Conservation (phyloP, 2,888 invertebrate species). For the Marronus borbonicus region DNA sequence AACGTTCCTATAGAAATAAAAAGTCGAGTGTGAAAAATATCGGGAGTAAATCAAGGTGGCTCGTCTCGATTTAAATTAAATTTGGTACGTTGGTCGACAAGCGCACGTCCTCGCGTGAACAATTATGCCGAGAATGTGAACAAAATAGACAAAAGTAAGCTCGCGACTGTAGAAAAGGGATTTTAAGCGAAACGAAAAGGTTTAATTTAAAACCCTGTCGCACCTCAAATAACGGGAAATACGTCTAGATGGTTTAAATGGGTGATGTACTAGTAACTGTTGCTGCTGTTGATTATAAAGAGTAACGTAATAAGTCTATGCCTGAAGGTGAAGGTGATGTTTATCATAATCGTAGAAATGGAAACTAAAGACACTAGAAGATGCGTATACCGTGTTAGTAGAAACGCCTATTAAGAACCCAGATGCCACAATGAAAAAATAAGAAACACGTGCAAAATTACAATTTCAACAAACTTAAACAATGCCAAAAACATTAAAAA, state of each 20-base stretch:
- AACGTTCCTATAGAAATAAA: background rate
- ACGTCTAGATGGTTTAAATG: background rate
- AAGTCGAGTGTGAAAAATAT: conserved; percentile 29
- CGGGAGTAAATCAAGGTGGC: conserved; percentile 22
- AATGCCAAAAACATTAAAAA: too few species aligned
- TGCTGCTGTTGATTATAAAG: too few species aligned
- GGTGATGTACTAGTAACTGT: too few species aligned
- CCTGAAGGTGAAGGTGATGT: too few species aligned
- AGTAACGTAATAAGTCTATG: too few species aligned
- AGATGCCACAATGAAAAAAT: too few species aligned
- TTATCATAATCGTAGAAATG: too few species aligned
- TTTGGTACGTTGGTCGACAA: background rate
- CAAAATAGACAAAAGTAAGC: background rate
- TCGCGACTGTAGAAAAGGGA: background rate
- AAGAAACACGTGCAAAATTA: too few species aligned
- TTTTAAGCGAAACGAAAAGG: background rate
- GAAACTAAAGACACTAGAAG: too few species aligned
- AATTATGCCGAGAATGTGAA: background rate
- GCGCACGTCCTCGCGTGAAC: background rate
- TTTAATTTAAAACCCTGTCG: background rate
- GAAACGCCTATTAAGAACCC: too few species aligned
- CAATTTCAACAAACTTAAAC: too few species aligned
- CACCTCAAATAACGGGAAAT: background rate
- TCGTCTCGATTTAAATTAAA: conserved; percentile 35
- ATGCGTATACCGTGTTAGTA: too few species aligned